phyloP scores from a whole-genome alignment of 2,797 vertebrate species.

The Oreochromis grahami region DNA sequence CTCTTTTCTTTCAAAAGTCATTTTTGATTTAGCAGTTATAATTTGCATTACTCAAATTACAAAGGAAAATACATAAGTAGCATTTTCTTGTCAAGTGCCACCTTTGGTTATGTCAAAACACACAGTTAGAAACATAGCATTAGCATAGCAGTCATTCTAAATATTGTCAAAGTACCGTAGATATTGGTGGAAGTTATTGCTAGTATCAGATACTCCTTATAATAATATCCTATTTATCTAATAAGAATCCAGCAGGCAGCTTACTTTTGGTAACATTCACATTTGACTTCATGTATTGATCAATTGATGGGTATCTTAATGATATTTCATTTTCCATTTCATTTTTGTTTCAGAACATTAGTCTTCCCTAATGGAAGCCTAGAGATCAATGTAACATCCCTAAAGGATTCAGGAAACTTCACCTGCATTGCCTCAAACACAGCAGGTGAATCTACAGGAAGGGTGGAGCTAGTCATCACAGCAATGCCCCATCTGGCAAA shows the following conservation, averaged over 20 bases:
- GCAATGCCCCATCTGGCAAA: slow-evolving; percentile 79
- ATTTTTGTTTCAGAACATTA: slow-evolving; percentile 58
- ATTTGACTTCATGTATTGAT: neutral
- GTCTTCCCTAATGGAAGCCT: slow-evolving; percentile 79
- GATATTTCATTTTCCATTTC: neutral
- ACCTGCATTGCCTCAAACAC: slow-evolving; percentile 83
- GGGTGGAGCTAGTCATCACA: slow-evolving; percentile 76
- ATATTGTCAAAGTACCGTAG: neutral
- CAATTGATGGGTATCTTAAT: neutral
- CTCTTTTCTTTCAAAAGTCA: neutral
- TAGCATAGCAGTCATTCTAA: neutral
- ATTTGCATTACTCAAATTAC: neutral
- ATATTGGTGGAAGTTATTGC: neutral
- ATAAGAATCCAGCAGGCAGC: neutral
- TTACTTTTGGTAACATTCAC: neutral
- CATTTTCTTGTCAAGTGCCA: neutral
- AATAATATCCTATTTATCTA: neutral
- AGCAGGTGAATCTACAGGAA: slow-evolving; percentile 79
- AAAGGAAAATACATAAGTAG: neutral
- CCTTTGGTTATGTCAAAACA: neutral
- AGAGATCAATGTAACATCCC: slow-evolving; percentile 76
- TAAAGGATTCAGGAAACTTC: slow-evolving; percentile 80
- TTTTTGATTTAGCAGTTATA: neutral
- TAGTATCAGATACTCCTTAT: neutral
- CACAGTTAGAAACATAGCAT: neutral